These are phyloP conservation scores for Apis laboriosa DNA, from an alignment of 1,140 invertebrate species.

Conservation along the genomic window DNA sequence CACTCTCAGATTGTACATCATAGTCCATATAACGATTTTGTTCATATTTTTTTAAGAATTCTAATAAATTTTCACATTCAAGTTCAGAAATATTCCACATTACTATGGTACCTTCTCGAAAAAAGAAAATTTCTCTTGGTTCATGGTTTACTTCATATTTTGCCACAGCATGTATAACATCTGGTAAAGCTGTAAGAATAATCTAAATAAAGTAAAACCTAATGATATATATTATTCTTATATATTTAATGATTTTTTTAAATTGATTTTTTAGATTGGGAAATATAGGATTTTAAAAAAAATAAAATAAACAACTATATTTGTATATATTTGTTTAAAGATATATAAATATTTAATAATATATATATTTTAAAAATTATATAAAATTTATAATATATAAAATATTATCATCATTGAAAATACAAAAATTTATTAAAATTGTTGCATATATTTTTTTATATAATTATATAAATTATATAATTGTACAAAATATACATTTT, in stretches of 20 bases:
- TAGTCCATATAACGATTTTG: slow-evolving; percentile 86
- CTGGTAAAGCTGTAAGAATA: slow-evolving; percentile 79
- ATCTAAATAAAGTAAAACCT: slow-evolving; percentile 14
- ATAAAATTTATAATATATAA: slow-evolving; percentile 17
- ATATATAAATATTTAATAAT: not conserved
- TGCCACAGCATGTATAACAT: slow-evolving; percentile 88
- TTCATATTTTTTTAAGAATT: slow-evolving; percentile 86
- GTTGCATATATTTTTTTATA: not conserved
- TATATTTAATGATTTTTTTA: no score
- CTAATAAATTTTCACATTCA: slow-evolving; percentile 89
- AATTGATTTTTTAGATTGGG: not conserved
- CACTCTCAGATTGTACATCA: slow-evolving; percentile 89
- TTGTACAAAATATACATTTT: not conserved
- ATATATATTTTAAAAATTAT: not conserved
- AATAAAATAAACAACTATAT: not conserved
- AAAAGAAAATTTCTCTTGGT: slow-evolving; percentile 91
- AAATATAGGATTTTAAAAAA: not conserved
- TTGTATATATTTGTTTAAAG: not conserved
- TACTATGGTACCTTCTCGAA: slow-evolving; percentile 93
- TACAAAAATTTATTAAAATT: not conserved
- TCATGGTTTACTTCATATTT: slow-evolving; percentile 88
- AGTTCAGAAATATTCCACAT: slow-evolving; percentile 96
- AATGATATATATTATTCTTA: not conserved
- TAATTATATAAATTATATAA: no score
- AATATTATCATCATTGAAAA: not conserved